Evolutionary conservation across 2,113 vertebrate genomes (phyloP).

Genomic region (Microcebus tavaratra): DNA sequence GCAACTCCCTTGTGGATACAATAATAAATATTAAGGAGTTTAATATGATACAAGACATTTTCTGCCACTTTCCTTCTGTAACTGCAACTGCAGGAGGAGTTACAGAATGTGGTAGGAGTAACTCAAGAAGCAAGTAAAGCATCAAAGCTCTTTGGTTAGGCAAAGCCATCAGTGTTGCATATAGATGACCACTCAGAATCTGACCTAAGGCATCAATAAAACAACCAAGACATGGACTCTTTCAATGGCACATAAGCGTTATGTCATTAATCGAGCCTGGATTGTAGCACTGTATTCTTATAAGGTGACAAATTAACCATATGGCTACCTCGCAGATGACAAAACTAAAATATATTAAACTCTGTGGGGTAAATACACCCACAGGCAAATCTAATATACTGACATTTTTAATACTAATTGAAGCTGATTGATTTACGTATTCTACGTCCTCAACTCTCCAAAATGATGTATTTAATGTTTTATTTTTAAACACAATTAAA

Average conservation of each 20-base stretch:
- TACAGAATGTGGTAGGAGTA: not conserved
- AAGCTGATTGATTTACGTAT: constrained; percentile 98
- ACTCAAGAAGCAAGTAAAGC: constrained; percentile 28
- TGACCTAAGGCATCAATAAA: constrained; percentile 75
- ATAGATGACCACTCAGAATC: not conserved
- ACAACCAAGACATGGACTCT: not conserved
- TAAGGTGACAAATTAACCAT: constrained; percentile 79
- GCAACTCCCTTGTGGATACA: not conserved
- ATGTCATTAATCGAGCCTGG: constrained; percentile 67
- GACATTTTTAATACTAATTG: constrained; percentile 92
- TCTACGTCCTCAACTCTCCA: constrained; percentile 90
- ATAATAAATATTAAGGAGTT: not conserved
- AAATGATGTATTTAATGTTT: constrained; percentile 96
- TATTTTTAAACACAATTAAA: constrained; percentile 99
- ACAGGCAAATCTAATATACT: constrained; percentile 78
- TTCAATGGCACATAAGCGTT: not conserved
- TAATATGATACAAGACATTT: not conserved
- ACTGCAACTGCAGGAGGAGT: not conserved
- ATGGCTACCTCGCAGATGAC: constrained; percentile 73
- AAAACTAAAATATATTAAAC: constrained; percentile 74
- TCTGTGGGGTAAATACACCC: constrained; percentile 79
- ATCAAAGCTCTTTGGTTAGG: not conserved
- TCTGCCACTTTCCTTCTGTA: not conserved
- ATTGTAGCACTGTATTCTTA: constrained; percentile 56
- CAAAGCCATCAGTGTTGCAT: not conserved